Conservation (phyloP, 1,140 invertebrate genomes). For the Whitmania pigra region DNA sequence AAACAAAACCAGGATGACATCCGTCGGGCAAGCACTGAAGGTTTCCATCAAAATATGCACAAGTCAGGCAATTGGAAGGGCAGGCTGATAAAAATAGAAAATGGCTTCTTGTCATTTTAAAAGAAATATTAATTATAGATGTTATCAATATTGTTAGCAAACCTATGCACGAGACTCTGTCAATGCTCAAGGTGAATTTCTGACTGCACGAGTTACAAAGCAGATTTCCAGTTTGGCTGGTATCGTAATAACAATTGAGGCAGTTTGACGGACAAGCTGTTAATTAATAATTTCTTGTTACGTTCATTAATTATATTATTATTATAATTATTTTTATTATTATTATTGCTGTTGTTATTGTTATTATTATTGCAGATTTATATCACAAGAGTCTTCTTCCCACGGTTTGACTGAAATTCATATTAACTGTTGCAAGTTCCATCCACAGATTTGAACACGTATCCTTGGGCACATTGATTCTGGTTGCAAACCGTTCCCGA, state of each 20-base stretch:
- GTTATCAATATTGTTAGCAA: neutral
- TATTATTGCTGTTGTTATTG: no score
- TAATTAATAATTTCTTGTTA: neutral
- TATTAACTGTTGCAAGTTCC: constrained; percentile 17
- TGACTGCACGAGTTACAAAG: constrained; percentile 8
- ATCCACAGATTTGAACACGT: constrained; percentile 14
- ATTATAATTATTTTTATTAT: no score
- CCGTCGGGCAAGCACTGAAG: constrained; percentile 13
- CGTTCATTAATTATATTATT: no score
- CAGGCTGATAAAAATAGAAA: constrained; percentile 9
- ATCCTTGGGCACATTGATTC: constrained; percentile 1
- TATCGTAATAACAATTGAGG: constrained; percentile 16
- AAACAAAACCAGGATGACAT: neutral
- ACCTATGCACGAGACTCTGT: constrained; percentile 12
- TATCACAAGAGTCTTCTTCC: no score
- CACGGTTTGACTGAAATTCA: neutral
- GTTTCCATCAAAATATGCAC: neutral
- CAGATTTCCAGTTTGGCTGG: neutral
- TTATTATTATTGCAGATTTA: no score
- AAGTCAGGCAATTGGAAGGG: constrained; percentile 11
- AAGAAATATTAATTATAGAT: neutral
- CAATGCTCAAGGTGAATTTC: constrained; percentile 6
- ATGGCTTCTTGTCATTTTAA: neutral
- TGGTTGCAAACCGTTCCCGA: constrained; percentile 10
- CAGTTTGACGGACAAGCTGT: constrained; percentile 17